Base-by-base conservation (phyloP, 2,888 invertebrate genomes). In the Nowickia ferox region DNA sequence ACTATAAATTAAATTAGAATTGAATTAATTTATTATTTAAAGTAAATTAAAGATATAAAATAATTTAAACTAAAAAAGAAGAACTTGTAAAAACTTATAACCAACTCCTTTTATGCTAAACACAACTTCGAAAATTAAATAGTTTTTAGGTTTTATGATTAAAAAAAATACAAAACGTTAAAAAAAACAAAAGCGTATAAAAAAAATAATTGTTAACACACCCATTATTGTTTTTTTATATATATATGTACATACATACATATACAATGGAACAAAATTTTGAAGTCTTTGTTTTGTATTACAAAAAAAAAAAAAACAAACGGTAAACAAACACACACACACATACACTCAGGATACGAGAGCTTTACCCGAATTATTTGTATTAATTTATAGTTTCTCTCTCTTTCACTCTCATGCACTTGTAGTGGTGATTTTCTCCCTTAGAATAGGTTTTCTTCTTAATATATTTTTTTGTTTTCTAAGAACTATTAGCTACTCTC, bases 1-100 rank as follows among this genome's bases (percentile, higher is more conserved):
- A 69, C 69, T 55, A 71, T 61, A 71, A 55, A 68, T 77, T 30
- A 38, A 72, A 44, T 38, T 59, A 22, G 53, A 71, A 55, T 9
- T 71, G 48, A 80, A 80, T 57, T 40, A 72, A 65, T 75, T 72
- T 53, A 66, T 66, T 55, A 57, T 65, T 78, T 51, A 46, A 59
- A 68, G 4, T 17, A 17, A 65, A 30, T 66, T 15, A 22, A 38
- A 48, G 9, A n/a, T 51, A 40, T 48, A 48, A 59, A 17, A 30
- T 30, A 78, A 51, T 57, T 30, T 17, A 61, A 61, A 44, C 2
- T 10, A 53, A 38, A 71, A 59, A n/a, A 30, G 9, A 66, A 74
- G 57, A 57, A 72, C 46, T 30, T 80, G 72, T 74, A 80, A 80
- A 30, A 80, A 68, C 59, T 68, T 81, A 17, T 61, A 74, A 81